Evolutionary conservation across 2,888 invertebrate genomes (phyloP), one percentile per base, ranked within the genome.

Genomic region (Ypsolopha scabrella): DNA sequence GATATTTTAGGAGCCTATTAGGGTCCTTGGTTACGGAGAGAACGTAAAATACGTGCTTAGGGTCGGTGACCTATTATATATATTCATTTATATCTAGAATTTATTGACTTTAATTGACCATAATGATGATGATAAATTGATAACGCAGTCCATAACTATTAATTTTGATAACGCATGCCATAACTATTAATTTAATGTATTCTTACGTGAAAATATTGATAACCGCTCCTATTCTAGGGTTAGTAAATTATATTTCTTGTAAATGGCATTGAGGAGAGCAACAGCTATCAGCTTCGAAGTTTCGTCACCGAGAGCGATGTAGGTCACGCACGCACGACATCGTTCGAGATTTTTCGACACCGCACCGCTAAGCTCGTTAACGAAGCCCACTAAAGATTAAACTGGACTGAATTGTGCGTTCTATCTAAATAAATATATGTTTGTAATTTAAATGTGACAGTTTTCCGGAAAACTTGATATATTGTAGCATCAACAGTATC

Each of bases 271-370:
- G 1, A 14, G 44, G n/a, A 38, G 38, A 48, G 35, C 46, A 48
- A n/a, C 37, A 34, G 35, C n/a, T 56, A 57, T 59, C 58, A 55
- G 56, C 55, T 53, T 54, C 59, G 62, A 63, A 65, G 67, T 75
- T 76, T 75, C 74, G 70, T 70, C 70, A 75, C 64, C 56, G 62
- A 62, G 59, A 56, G 62, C 62, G 60, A 75, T 73, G 75, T 79
- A 64, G 77, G 77, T 75, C 69, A 61, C 65, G 65, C 62, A 66
- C 67, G 65, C 63, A 67, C 67, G 62, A 58, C 63, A 57, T 57
- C 57, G 57, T 70, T 72, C 60, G 61, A 74, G 71, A 71, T 63
- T 74, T 75, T 77, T 75, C 74, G 72, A 75, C 72, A 70, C 60
- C 65, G 53, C 52, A 24, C 24, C 24, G 24, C 24, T 24, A 3